A percentile compares a stretch with the other conserved stretches of the same genome.
Evolutionary conservation across 2,797 vertebrate species (phyloP).

Genomic region (Periparus ater): DNA sequence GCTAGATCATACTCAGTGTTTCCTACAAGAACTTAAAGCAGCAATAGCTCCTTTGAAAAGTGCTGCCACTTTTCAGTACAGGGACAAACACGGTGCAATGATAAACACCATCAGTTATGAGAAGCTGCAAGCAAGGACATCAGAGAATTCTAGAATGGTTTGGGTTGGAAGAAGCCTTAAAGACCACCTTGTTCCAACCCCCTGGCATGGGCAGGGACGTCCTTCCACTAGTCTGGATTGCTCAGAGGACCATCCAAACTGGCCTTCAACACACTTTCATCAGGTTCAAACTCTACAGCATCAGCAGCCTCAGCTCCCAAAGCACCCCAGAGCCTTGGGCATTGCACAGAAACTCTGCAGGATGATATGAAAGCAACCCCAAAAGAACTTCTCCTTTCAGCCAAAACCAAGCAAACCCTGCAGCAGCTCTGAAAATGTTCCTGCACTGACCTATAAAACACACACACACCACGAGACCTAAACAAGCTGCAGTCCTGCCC

Average conservation of each 20-base stretch:
- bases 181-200: no score
- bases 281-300: not conserved
- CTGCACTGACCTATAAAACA: not conserved
- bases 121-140: no score
- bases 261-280: no score
- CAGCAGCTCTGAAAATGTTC: not conserved
- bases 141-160: not conserved
- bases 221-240: not conserved
- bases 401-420: not conserved
- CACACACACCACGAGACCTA: accelerated
- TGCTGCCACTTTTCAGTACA: not conserved
- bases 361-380: accelerated
- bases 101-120: not conserved
- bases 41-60: not conserved
- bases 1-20: not conserved
- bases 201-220: not conserved
- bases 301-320: not conserved
- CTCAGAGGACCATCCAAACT: not conserved
- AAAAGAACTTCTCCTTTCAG: not conserved
- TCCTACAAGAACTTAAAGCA: not conserved
- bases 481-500: not conserved
- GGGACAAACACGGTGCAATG: not conserved
- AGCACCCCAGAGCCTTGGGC: not conserved
- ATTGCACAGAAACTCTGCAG: not conserved
- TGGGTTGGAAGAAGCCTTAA: not conserved